Conservation (phyloP, 23 tunicate species). For the Botrylloides violaceus region DNA sequence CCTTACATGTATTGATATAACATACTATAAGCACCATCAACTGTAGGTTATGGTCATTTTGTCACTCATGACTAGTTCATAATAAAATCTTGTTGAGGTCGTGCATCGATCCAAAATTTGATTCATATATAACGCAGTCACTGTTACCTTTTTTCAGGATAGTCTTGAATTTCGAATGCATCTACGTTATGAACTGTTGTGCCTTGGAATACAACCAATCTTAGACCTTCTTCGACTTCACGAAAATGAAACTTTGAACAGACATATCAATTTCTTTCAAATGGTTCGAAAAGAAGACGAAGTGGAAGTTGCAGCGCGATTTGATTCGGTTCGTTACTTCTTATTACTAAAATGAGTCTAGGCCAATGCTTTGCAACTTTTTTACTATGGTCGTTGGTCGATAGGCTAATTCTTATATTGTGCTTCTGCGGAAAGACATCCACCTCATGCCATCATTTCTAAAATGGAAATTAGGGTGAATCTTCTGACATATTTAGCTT, state of each 20-base stretch:
- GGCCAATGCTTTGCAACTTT: not conserved
- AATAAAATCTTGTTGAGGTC: too few relatives aligned
- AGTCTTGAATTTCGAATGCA: slow-evolving; percentile 93
- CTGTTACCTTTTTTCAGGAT: slow-evolving; percentile 60
- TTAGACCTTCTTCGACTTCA: slow-evolving; percentile 55
- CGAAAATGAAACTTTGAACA: slow-evolving; percentile 80
- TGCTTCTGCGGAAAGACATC: not conserved
- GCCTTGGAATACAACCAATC: slow-evolving; percentile 91
- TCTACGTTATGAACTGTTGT: slow-evolving; percentile 85
- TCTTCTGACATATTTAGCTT: too few relatives aligned
- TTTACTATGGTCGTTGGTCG: not conserved
- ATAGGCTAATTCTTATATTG: not conserved
- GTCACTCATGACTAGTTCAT: too few relatives aligned
- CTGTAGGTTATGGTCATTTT: too few relatives aligned
- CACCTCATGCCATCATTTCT: not conserved
- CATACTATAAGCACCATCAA: too few relatives aligned
- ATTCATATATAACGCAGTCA: too few relatives aligned
- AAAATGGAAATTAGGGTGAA: too few relatives aligned
- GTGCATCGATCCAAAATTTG: too few relatives aligned
- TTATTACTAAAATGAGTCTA: not conserved
- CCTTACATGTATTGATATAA: too few relatives aligned
- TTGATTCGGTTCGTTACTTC: slow-evolving; percentile 47
- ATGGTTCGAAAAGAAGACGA: slow-evolving; percentile 85
- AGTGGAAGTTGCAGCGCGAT: slow-evolving; percentile 79
- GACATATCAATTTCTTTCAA: slow-evolving; percentile 85